Percentiles rank a stretch among this genome's conserved stretches.
Evolutionary conservation across 2,113 vertebrate species (phyloP).

Genomic region (Ancistrus triradiatus): DNA sequence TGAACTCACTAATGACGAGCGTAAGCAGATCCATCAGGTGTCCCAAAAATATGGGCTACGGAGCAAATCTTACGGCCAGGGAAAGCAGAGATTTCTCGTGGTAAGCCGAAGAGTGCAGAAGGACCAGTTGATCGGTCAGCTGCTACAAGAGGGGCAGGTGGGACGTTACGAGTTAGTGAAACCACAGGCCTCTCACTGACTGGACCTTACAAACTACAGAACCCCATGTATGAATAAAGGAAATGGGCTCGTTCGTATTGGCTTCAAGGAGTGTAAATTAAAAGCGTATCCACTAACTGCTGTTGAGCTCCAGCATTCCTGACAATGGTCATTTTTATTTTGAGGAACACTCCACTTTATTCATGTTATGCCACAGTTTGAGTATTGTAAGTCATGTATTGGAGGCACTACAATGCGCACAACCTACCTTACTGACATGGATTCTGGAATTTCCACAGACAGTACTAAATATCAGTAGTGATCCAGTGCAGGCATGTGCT

Average conservation of each 20-base stretch:
- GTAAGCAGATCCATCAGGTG: constrained; percentile 91
- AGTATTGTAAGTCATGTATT: constrained; percentile 34
- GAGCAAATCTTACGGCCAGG: constrained; percentile 92
- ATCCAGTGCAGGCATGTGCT: constrained; percentile 25
- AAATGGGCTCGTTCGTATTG: constrained; percentile 33
- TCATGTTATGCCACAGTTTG: constrained; percentile 33
- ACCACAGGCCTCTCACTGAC: constrained; percentile 76
- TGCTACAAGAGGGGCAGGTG: constrained; percentile 93
- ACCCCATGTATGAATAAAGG: constrained; percentile 28
- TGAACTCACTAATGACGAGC: constrained; percentile 90
- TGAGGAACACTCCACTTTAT: background rate
- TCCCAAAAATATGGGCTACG: constrained; percentile 88
- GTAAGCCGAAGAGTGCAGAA: constrained; percentile 90
- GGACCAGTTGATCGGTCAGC: constrained; percentile 88
- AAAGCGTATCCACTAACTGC: too few relatives aligned
- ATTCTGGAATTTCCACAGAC: constrained; percentile 25
- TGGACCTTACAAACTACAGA: constrained; percentile 33
- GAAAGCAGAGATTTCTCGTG: constrained; percentile 82
- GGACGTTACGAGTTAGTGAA: constrained; percentile 91
- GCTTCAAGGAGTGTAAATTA: constrained; percentile 28
- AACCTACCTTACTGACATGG: constrained; percentile 20
- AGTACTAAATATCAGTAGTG: constrained; percentile 20
- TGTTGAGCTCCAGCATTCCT: too few relatives aligned
- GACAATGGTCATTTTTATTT: too few relatives aligned
- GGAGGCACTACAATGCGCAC: constrained; percentile 7